phyloP scores from a whole-genome alignment of 2,113 vertebrate genomes.

The Rhynchomys soricoides region DNA sequence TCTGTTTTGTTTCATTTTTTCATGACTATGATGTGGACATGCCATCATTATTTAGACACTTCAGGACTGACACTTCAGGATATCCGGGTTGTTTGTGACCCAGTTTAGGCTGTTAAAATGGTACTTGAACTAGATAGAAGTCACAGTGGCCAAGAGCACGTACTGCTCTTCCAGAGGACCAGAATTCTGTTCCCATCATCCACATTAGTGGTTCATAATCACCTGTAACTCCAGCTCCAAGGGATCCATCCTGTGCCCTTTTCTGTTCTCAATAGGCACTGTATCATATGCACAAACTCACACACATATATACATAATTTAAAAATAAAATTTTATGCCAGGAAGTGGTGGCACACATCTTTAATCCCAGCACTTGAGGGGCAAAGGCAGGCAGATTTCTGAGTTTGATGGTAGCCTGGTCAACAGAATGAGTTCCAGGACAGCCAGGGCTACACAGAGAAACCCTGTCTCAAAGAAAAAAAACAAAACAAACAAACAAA shows the following conservation, averaged over 20 bases:
- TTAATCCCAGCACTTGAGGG: not conserved
- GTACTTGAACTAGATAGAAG: not conserved
- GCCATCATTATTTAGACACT: not conserved
- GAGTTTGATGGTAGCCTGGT: not conserved
- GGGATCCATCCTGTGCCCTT: not conserved
- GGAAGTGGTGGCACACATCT: not conserved
- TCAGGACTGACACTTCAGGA: not conserved
- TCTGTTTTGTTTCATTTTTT: not conserved
- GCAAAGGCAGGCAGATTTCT: not conserved
- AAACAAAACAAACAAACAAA: not conserved
- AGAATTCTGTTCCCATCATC: not conserved
- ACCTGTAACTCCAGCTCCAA: not conserved
- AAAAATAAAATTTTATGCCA: not conserved
- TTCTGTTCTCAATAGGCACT: not conserved
- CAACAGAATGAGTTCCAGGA: not conserved
- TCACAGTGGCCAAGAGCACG: not conserved
- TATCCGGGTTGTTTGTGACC: not conserved
- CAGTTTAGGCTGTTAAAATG: slow-evolving; percentile 2
- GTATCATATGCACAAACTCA: not conserved
- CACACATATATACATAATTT: not conserved
- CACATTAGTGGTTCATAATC: not conserved
- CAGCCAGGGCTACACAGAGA: not conserved
- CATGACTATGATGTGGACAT: not conserved
- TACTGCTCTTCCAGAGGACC: not conserved
- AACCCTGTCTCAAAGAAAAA: not conserved